These are phyloP conservation scores for Campylorhamphus procurvoides DNA, from an alignment of 2,113 vertebrate species.

Conservation along the genomic window DNA sequence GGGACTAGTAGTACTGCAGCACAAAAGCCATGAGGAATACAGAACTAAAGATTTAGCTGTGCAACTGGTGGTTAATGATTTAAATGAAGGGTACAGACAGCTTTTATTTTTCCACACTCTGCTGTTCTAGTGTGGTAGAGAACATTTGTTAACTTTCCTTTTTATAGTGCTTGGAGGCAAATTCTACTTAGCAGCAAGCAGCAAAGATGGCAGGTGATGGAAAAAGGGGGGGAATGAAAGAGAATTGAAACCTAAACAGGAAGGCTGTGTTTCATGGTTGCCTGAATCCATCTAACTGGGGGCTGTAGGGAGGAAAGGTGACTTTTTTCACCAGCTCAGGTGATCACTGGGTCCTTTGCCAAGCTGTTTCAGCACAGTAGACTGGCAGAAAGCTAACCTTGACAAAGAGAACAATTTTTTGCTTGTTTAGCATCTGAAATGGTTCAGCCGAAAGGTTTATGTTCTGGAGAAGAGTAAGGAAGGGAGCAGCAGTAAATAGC, in stretches of 20 bases:
- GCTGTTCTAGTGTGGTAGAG: neutral
- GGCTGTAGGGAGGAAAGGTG: neutral
- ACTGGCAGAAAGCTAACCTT: neutral
- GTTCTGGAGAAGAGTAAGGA: neutral
- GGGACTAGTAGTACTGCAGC: neutral
- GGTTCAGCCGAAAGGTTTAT: neutral
- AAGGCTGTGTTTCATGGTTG: neutral
- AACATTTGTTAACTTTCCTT: slow-evolving; percentile 10
- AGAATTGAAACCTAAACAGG: neutral
- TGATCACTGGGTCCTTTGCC: neutral
- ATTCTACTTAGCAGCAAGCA: slow-evolving; percentile 3
- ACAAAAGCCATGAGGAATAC: neutral
- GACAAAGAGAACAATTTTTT: neutral
- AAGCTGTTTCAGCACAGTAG: neutral
- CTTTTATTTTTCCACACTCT: slow-evolving; percentile 5
- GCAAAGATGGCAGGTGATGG: slow-evolving; percentile 20
- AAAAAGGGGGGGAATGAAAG: neutral
- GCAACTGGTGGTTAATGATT: neutral
- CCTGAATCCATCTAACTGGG: neutral
- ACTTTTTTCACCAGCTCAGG: neutral
- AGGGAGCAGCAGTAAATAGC: neutral
- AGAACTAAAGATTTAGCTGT: neutral
- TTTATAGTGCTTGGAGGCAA: slow-evolving; percentile 5
- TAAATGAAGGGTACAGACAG: neutral
- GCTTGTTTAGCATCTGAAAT: neutral